Evolutionary conservation across 1,140 invertebrate species (phyloP).

Genomic region (Trichonephila inaurata): DNA sequence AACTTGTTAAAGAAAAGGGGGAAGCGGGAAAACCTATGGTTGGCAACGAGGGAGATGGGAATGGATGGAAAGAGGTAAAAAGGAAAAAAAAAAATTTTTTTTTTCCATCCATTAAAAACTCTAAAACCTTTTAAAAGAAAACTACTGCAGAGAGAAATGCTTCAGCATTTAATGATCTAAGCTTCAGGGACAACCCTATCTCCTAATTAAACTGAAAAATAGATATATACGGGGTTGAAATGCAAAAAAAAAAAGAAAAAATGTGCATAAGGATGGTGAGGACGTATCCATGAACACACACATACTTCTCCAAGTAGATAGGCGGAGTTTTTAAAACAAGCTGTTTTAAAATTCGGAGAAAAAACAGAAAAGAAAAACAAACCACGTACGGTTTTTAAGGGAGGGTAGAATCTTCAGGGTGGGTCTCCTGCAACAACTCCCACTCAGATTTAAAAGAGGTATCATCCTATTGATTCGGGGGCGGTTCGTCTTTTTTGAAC

Average conservation of each 20-base stretch:
- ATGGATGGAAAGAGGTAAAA: not conserved
- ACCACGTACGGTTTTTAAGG: not conserved
- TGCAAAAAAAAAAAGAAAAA: slow-evolving; percentile 40
- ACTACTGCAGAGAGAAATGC: slow-evolving; percentile 24
- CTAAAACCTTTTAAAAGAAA: slow-evolving; percentile 70
- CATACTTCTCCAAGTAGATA: slow-evolving; percentile 32
- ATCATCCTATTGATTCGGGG: slow-evolving; percentile 48
- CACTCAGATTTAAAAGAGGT: slow-evolving; percentile 30
- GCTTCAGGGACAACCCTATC: slow-evolving; percentile 56
- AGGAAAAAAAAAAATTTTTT: not conserved
- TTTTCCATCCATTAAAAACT: slow-evolving; percentile 50
- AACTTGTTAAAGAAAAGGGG: slow-evolving; percentile 46
- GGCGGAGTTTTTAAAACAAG: slow-evolving; percentile 72
- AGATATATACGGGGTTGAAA: slow-evolving; percentile 19
- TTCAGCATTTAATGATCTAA: slow-evolving; percentile 68
- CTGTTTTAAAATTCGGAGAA: slow-evolving; percentile 67
- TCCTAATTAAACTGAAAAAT: slow-evolving; percentile 70
- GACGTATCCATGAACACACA: slow-evolving; percentile 5
- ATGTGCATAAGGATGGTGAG: not conserved
- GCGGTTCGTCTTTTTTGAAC: slow-evolving; percentile 23
- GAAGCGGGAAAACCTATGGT: not conserved
- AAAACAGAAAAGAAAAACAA: not conserved
- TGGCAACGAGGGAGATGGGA: not conserved
- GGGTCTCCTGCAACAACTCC: slow-evolving; percentile 45
- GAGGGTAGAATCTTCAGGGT: slow-evolving; percentile 27